These are phyloP conservation scores for Brachypodius melanocephalos DNA, from an alignment of 2,113 vertebrate species.

Conservation along the genomic window DNA sequence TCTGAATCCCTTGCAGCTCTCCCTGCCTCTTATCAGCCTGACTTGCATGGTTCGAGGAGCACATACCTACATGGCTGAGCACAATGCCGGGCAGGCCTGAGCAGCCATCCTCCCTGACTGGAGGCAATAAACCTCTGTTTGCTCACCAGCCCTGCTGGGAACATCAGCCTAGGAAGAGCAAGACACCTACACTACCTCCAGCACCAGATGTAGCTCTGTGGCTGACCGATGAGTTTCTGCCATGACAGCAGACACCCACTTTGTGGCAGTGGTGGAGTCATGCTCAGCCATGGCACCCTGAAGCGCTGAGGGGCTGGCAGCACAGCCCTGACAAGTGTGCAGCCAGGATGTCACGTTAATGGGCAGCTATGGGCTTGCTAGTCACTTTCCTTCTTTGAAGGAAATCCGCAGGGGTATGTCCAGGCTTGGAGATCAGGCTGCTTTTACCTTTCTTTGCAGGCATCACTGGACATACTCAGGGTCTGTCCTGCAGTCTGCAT, in stretches of 20 bases:
- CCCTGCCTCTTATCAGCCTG: neutral
- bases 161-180: neutral
- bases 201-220: neutral
- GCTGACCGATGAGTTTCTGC: accelerated
- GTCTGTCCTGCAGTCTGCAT: accelerated
- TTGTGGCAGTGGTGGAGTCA: neutral
- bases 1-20: neutral
- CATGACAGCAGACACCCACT: neutral
- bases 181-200: neutral
- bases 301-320: neutral
- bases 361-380: neutral
- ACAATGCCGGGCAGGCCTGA: neutral
- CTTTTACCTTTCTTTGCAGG: neutral
- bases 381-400: neutral
- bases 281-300: neutral
- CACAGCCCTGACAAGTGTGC: neutral
- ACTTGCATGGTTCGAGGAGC: neutral
- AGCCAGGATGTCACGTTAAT: accelerated
- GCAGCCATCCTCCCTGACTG: neutral
- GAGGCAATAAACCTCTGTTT: neutral
- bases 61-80: neutral
- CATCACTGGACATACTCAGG: accelerated
- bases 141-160: neutral
- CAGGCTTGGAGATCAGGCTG: neutral
- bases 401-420: neutral